Evolutionary conservation across 2,797 vertebrate species (phyloP).

Genomic region (Rhyacichthys aspro): DNA sequence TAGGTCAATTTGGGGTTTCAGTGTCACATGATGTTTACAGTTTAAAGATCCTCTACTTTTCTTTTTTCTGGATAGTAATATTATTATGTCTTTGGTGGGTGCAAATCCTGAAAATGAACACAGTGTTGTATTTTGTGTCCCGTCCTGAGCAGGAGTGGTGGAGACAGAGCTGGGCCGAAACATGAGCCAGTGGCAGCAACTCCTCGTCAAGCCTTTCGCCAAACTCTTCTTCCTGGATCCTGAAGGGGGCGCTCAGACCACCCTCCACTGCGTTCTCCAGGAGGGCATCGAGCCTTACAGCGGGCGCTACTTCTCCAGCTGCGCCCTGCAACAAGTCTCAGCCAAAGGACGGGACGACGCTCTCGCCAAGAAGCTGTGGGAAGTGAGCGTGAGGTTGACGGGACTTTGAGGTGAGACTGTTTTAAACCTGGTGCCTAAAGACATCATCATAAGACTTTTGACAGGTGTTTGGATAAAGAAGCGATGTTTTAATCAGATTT

Average conservation of each 20-base stretch:
- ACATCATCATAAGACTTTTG: too few relatives aligned
- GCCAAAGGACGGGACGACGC: constrained; percentile 82
- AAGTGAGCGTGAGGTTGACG: constrained; percentile 86
- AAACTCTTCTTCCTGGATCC: constrained; percentile 82
- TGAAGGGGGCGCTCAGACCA: constrained; percentile 81
- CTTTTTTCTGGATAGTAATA: too few relatives aligned
- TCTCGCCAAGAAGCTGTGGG: constrained; percentile 87
- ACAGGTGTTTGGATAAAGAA: too few relatives aligned
- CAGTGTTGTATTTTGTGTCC: neutral
- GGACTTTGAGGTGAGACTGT: constrained; percentile 49
- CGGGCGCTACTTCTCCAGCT: constrained; percentile 87
- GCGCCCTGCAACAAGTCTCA: constrained; percentile 75
- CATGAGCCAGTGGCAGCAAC: constrained; percentile 74
- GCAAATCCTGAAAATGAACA: neutral
- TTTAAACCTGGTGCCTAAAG: constrained; percentile 1
- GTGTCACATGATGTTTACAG: too few relatives aligned
- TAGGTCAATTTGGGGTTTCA: too few relatives aligned
- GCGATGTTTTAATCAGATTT: too few relatives aligned
- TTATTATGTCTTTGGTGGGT: too few relatives aligned
- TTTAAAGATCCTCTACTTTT: too few relatives aligned
- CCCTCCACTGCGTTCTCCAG: constrained; percentile 86
- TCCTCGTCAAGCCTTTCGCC: constrained; percentile 68
- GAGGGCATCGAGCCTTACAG: constrained; percentile 88
- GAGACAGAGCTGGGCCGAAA: constrained; percentile 79
- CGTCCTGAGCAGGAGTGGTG: constrained; percentile 78